Evolutionary conservation across 2,797 vertebrate species (phyloP).

Genomic region (Eulemur rubriventer): DNA sequence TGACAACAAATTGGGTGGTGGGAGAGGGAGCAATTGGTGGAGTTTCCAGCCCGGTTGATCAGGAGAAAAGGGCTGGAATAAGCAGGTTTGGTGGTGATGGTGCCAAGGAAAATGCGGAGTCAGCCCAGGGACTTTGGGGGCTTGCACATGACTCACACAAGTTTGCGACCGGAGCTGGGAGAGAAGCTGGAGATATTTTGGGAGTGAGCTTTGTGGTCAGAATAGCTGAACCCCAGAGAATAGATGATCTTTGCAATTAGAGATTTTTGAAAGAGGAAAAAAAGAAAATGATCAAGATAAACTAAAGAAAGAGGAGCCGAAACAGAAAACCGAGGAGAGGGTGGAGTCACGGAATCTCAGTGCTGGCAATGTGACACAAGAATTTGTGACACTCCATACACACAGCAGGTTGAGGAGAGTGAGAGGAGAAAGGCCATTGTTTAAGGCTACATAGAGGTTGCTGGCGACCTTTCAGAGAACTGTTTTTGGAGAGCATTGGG

Average conservation of each 20-base stretch:
- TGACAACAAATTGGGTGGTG: not conserved
- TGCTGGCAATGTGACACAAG: not conserved
- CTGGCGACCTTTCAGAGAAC: not conserved
- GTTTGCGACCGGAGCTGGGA: not conserved
- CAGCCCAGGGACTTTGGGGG: not conserved
- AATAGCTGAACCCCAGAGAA: not conserved
- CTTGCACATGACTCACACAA: not conserved
- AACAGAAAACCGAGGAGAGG: not conserved
- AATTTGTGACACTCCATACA: fast-evolving
- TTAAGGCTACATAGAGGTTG: not conserved
- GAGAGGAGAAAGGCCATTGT: not conserved
- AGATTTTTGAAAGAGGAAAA: not conserved
- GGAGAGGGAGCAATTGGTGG: not conserved
- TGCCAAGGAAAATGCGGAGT: not conserved
- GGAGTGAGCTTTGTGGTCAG: not conserved
- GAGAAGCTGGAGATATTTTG: not conserved
- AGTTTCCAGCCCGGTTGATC: not conserved
- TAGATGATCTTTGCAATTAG: not conserved
- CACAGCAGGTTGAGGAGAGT: not conserved
- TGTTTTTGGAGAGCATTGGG: not conserved
- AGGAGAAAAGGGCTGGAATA: not conserved
- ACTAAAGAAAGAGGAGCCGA: not conserved
- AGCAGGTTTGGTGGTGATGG: not conserved
- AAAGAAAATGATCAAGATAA: not conserved
- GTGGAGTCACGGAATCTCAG: no score